Conservation (phyloP, 2,113 vertebrate species). For the Hydrochoerus hydrochaeris region DNA sequence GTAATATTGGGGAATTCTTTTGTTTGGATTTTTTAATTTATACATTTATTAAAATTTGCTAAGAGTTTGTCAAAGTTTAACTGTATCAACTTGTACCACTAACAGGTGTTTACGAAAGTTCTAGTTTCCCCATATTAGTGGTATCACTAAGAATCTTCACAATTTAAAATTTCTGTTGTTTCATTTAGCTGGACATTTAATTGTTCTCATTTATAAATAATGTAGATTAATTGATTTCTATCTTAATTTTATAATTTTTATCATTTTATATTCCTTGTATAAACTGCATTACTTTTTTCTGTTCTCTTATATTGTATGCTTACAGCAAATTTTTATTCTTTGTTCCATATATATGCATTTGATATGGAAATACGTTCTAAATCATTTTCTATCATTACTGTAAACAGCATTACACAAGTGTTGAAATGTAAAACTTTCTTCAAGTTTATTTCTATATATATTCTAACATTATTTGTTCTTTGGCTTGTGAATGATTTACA, state of each 20-base stretch:
- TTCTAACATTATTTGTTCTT: not conserved
- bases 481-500: not conserved
- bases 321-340: not conserved
- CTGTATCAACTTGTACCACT: not conserved
- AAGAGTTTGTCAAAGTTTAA: not conserved
- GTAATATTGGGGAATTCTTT: not conserved
- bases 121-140: not conserved
- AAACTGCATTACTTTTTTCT: not conserved
- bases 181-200: not conserved
- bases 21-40: not conserved
- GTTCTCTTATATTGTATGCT: not conserved
- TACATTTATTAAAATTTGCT: not conserved
- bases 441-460: not conserved
- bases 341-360: not conserved
- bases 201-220: not conserved
- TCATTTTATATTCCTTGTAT: not conserved
- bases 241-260: not conserved
- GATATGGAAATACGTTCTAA: not conserved
- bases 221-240: not conserved
- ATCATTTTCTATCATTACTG: not conserved
- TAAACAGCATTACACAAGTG: not conserved
- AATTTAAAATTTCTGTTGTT: not conserved
- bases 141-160: not conserved
- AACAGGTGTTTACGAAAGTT: not conserved
- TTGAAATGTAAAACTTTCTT: not conserved